Percentiles rank a stretch among this genome's conserved stretches.
Conservation (phyloP, 2,113 vertebrate genomes). For the Ceratotherium simum region DNA sequence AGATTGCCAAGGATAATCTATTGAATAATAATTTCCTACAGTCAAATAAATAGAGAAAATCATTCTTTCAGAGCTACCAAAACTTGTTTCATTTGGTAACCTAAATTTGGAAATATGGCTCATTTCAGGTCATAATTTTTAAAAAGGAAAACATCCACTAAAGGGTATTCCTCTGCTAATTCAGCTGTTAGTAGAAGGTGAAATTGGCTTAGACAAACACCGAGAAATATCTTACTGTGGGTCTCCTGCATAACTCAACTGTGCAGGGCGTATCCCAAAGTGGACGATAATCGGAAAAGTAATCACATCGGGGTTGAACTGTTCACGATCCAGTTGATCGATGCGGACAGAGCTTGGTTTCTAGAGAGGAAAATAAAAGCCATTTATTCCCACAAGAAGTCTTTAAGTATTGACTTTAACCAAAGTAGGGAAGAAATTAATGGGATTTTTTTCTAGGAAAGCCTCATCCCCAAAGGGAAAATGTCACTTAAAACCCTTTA, state of each 20-base stretch:
- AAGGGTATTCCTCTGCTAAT: constrained; percentile 57
- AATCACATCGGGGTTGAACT: constrained; percentile 99
- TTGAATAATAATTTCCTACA: constrained; percentile 18
- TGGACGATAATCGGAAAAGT: constrained; percentile 99
- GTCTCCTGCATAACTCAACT: constrained; percentile 99
- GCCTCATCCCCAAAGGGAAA: constrained; percentile 65
- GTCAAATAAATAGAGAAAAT: constrained; percentile 2
- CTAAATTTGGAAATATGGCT: constrained; percentile 44
- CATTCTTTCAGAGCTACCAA: constrained; percentile 24
- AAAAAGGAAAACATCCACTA: constrained; percentile 28
- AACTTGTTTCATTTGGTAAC: constrained; percentile 28
- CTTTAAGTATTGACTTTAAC: constrained; percentile 62
- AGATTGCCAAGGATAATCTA: background rate
- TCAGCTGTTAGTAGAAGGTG: constrained; percentile 79
- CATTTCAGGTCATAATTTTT: constrained; percentile 44
- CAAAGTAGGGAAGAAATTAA: constrained; percentile 66
- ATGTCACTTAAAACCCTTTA: constrained; percentile 73
- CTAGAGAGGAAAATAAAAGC: constrained; percentile 85
- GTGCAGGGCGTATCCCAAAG: constrained; percentile 98
- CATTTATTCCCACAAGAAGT: constrained; percentile 72
- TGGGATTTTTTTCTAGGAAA: constrained; percentile 60
- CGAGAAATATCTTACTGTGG: constrained; percentile 94
- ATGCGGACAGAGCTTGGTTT: constrained; percentile 99
- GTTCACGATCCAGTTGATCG: constrained; percentile 98
- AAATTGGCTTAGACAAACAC: constrained; percentile 75